Percentiles rank a stretch among this genome's conserved stretches.
Evolutionary conservation across 2,888 invertebrate species (phyloP).

Genomic region (Drosophila birchii): DNA sequence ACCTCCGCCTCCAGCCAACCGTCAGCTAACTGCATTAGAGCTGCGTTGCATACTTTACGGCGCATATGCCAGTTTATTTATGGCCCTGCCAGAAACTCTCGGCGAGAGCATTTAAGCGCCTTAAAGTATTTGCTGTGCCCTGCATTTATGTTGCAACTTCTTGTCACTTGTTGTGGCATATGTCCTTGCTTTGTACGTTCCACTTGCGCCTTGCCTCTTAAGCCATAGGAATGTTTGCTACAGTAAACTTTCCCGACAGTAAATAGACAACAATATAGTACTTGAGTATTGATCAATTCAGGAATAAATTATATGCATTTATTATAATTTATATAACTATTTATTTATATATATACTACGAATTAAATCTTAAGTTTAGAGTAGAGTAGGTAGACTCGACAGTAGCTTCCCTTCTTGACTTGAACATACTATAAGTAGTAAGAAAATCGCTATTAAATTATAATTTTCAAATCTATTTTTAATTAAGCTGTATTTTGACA

Average conservation of each 20-base stretch:
- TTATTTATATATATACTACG: no score
- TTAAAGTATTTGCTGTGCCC: conserved; percentile 67
- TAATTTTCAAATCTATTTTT: background rate
- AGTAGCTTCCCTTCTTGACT: no score
- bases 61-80: conserved; percentile 78
- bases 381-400: no score
- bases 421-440: background rate
- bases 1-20: conserved; percentile 24
- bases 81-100: conserved; percentile 52
- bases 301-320: background rate
- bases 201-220: conserved; percentile 17
- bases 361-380: background rate
- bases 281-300: conserved; percentile 49
- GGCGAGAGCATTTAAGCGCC: conserved; percentile 68
- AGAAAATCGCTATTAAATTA: background rate
- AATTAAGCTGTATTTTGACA: background rate
- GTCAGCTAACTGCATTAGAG: conserved; percentile 64
- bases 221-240: conserved; percentile 50
- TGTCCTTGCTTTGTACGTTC: conserved; percentile 32
- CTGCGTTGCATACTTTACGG: conserved; percentile 58
- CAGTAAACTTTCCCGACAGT: conserved; percentile 45
- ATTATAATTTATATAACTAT: no score
- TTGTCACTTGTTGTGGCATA: conserved; percentile 69
- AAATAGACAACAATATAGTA: conserved; percentile 39
- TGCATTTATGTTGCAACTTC: conserved; percentile 52